A percentile compares a stretch with the other conserved stretches of the same genome.
Evolutionary conservation across 1,140 invertebrate species (phyloP).

Genomic region (Stenopsyche tienmushanensis): DNA sequence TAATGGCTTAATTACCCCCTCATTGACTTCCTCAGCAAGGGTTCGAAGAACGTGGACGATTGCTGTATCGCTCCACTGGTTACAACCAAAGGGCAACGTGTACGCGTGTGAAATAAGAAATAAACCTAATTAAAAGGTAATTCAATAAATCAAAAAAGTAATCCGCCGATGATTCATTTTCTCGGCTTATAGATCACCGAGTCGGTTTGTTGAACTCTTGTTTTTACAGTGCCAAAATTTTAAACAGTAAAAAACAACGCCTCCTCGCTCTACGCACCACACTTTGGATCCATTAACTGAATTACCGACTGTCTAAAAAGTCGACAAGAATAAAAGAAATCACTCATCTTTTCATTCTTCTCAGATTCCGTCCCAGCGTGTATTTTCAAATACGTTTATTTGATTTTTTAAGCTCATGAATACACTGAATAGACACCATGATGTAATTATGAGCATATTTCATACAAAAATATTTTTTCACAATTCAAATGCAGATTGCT

Average conservation of each 20-base stretch:
- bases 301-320: slow-evolving; percentile 22
- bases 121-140: slow-evolving; percentile 21
- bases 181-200: slow-evolving; percentile 16
- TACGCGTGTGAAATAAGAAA: not conserved
- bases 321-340: slow-evolving; percentile 17
- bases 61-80: too few relatives aligned
- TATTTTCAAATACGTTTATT: too few relatives aligned
- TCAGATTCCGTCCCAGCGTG: too few relatives aligned
- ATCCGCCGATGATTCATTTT: slow-evolving; percentile 20
- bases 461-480: too few relatives aligned
- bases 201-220: slow-evolving; percentile 22
- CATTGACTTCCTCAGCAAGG: too few relatives aligned
- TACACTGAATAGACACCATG: too few relatives aligned
- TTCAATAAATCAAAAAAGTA: slow-evolving; percentile 5
- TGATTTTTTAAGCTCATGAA: too few relatives aligned
- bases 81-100: too few relatives aligned
- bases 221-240: slow-evolving; percentile 8
- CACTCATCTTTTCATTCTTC: not conserved
- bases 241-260: slow-evolving; percentile 2
- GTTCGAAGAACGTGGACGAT: too few relatives aligned
- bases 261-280: slow-evolving; percentile 20
- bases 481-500: too few relatives aligned
- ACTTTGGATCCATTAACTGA: slow-evolving; percentile 25
- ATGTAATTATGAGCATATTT: too few relatives aligned
- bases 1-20: too few relatives aligned